These are phyloP conservation scores for Oryzias javanicus DNA, from an alignment of 2,113 vertebrate species.

Conservation along the genomic window DNA sequence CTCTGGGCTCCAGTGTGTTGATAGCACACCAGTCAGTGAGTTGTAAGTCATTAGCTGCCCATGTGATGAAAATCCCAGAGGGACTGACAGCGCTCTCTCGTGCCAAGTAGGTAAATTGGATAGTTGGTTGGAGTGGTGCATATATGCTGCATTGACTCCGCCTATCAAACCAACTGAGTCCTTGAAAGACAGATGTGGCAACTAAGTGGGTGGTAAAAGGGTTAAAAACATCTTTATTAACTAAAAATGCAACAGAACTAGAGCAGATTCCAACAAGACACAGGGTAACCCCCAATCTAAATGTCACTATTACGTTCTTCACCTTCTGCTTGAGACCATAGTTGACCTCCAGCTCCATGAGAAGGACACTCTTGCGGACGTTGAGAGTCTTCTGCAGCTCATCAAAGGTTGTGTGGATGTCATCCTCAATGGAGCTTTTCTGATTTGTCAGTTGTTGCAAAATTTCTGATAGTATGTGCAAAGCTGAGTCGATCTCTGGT, in stretches of 20 bases:
- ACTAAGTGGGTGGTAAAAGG: too few relatives aligned
- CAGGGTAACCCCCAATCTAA: background rate
- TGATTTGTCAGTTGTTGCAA: constrained; percentile 92
- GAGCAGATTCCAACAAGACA: too few relatives aligned
- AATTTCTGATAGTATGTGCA: constrained; percentile 92
- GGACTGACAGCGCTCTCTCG: constrained; percentile 13
- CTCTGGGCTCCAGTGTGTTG: constrained; percentile 15
- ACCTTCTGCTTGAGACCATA: constrained; percentile 98
- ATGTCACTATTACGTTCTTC: constrained; percentile 35
- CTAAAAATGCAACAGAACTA: too few relatives aligned
- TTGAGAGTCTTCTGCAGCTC: constrained; percentile 96
- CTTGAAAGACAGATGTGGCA: constrained; percentile 15
- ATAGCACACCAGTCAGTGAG: constrained; percentile 20
- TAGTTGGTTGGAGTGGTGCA: constrained; percentile 15
- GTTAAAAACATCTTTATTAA: too few relatives aligned
- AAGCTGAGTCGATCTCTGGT: constrained; percentile 94
- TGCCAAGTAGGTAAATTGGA: constrained; percentile 36
- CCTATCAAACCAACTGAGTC: constrained; percentile 22
- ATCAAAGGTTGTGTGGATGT: constrained; percentile 91
- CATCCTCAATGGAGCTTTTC: constrained; percentile 91
- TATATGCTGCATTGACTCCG: background rate
- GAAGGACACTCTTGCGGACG: constrained; percentile 92
- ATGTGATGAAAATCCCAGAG: constrained; percentile 46
- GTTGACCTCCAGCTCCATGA: constrained; percentile 98
- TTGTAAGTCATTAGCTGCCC: constrained; percentile 54